Conservation (phyloP, 2,888 invertebrate species). For the Tuta absoluta region DNA sequence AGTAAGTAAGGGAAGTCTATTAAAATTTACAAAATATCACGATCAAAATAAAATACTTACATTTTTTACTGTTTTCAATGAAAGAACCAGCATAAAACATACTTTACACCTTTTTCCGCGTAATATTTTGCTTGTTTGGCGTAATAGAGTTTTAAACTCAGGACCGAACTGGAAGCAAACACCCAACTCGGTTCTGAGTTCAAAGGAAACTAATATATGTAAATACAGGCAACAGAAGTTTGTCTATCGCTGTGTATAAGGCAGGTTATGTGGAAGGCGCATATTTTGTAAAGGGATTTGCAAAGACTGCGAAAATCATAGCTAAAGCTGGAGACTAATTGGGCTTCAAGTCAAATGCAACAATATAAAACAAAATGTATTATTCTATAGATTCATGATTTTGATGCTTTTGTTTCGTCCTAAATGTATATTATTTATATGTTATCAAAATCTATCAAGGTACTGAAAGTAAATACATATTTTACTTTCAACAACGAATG, state of each 20-base stretch:
- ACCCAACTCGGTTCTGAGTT: conserved; percentile 29
- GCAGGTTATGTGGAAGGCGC: neutral
- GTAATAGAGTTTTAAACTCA: conserved; percentile 34
- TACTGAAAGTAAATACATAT: no score
- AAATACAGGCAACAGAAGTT: conserved; percentile 31
- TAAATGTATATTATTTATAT: no score
- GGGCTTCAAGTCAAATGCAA: neutral
- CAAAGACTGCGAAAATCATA: neutral
- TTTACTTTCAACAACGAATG: no score
- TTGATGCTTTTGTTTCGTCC: no score
- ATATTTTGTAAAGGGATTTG: neutral
- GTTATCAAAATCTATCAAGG: no score
- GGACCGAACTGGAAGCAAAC: conserved; percentile 34
- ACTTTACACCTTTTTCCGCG: neutral
- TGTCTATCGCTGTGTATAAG: conserved; percentile 10
- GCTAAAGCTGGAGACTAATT: neutral
- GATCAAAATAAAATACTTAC: no score
- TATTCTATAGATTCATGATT: no score
- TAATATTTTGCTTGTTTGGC: neutral
- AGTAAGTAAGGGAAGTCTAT: no score
- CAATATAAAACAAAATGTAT: no score
- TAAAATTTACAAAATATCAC: no score
- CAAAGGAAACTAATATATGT: conserved; percentile 36
- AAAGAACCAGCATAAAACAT: neutral
- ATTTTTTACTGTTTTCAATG: neutral